Evolutionary conservation across 2,113 vertebrate genomes (phyloP).

Genomic region (Thalassoma bifasciatum): DNA sequence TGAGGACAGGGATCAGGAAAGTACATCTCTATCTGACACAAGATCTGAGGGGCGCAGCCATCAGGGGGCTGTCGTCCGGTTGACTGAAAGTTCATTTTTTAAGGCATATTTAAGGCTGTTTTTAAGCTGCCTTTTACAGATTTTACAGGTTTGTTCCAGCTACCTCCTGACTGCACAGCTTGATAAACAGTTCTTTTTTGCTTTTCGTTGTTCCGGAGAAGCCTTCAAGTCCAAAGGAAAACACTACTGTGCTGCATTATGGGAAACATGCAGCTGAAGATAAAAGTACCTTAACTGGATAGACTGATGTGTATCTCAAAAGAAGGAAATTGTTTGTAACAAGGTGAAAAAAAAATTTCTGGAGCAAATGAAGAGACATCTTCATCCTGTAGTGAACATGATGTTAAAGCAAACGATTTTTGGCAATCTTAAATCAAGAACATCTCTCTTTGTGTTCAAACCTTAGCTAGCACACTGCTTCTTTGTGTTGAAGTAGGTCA

Average conservation of each 20-base stretch:
- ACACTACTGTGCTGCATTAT: not conserved
- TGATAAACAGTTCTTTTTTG: not conserved
- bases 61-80: not conserved
- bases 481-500: not conserved
- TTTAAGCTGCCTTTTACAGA: not conserved
- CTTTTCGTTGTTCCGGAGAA: not conserved
- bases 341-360: not conserved
- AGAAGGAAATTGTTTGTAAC: not conserved
- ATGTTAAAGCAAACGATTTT: no score
- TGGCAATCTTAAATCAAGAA: no score
- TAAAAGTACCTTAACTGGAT: not conserved
- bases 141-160: not conserved
- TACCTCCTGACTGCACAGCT: not conserved
- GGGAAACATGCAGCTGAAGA: not conserved
- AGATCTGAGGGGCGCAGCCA: slow-evolving; percentile 13
- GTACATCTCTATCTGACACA: slow-evolving; percentile 24
- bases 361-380: not conserved
- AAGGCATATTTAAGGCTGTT: not conserved
- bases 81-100: not conserved
- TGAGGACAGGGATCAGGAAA: slow-evolving; percentile 3
- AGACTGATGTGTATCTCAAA: not conserved
- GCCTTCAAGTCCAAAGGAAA: not conserved
- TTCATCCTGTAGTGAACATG: not conserved
- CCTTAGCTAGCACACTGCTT: not conserved
- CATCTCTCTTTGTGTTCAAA: not conserved